Evolutionary conservation across 2,113 vertebrate genomes (phyloP).

Genomic region (Nothobranchius furzeri): DNA sequence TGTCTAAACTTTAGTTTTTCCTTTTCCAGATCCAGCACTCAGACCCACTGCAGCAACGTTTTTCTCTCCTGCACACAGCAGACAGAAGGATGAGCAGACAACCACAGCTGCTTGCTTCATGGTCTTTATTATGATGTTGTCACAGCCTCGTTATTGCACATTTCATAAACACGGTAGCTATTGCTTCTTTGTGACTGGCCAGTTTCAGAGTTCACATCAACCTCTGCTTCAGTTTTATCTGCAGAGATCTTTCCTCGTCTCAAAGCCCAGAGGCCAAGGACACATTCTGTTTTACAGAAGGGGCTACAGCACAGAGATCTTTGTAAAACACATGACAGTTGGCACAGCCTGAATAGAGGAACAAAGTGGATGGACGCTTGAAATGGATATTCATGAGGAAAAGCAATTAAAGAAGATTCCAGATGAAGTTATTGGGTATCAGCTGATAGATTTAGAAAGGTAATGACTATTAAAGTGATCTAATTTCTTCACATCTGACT

Average conservation of each 20-base stretch:
- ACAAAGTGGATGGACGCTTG: conserved; percentile 42
- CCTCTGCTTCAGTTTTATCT: conserved; percentile 10
- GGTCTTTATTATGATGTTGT: conserved; percentile 70
- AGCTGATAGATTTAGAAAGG: conserved; percentile 28
- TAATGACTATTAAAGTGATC: conserved; percentile 35
- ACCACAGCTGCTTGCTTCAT: conserved; percentile 46
- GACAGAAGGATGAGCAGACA: conserved; percentile 47
- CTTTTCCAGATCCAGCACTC: conserved; percentile 5
- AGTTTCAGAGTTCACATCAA: conserved; percentile 48
- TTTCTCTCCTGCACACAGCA: not conserved
- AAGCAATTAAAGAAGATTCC: conserved; percentile 51
- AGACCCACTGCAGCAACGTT: not conserved
- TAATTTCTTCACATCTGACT: conserved; percentile 24
- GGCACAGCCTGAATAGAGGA: conserved; percentile 54
- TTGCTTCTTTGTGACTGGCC: conserved; percentile 66
- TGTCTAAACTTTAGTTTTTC: conserved; percentile 3
- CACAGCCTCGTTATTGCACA: conserved; percentile 72
- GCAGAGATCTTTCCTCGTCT: conserved; percentile 41
- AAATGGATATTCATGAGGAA: conserved; percentile 53
- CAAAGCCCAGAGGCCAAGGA: conserved; percentile 46
- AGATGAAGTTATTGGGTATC: conserved; percentile 16
- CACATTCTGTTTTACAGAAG: conserved; percentile 42
- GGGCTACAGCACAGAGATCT: conserved; percentile 45
- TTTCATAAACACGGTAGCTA: conserved; percentile 54
- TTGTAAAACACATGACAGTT: conserved; percentile 60